Evolutionary conservation across 2,797 vertebrate species (phyloP), one percentile per base, ranked within the genome.

Genomic region (Heliangelus exortis): DNA sequence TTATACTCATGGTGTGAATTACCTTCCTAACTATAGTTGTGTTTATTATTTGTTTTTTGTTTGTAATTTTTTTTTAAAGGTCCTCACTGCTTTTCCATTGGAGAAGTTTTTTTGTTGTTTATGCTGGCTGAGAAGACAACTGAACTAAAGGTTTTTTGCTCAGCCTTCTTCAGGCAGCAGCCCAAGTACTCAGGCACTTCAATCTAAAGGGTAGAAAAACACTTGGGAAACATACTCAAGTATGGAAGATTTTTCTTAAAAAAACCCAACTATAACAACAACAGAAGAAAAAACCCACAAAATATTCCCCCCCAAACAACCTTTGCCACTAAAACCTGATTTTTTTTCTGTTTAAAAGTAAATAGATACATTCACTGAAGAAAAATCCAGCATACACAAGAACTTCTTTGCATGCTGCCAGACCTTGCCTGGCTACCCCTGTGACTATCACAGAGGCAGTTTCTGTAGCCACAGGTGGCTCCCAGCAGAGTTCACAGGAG

Each of bases 401-500:
- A 87, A 34, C 48, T 53, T 45, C 58, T 88, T 87, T 77, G 45
- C 67, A 31, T 20, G 23, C 71, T 53, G 59, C 17, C 20, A 47
- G 61, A 55, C 68, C 25, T 57, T 54, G 67, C 53, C 7, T 55
- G 31, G n/a, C 65, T 95, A 19, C 8, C 41, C 4, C 2, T 9
- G 14, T 33, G 76, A n/a, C 43, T 33, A 33, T 34, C 6, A 7
- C 2, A 1, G 34, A 84, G 39, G 21, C 0, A 1, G 3, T 47
- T 86, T 86, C 51, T 66, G 69, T 63, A 62, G 91, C 23, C 69
- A 55, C 61, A 21, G 50, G 54, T 89, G 89, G 23, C 76, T 85
- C 22, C 39, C 33, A 57, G 82, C 62, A 59, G n/a, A 41, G 33
- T 19, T 82, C 41, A 21, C 0, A 1, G 41, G 66, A 75, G 74